phyloP scores from a whole-genome alignment of 2,888 invertebrate species.

The Agriotes lineatus region DNA sequence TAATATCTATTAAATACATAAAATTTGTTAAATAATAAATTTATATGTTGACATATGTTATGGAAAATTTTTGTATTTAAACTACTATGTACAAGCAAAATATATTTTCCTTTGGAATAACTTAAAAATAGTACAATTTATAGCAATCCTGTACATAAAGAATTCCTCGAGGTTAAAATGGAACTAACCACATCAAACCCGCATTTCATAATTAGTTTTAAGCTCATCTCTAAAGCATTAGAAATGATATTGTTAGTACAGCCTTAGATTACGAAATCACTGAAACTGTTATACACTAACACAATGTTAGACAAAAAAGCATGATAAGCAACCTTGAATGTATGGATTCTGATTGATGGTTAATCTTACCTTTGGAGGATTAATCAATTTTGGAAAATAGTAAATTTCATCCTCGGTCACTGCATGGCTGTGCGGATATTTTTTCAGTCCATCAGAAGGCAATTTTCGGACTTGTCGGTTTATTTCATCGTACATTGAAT shows the following conservation, averaged over 20 bases:
- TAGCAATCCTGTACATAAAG: too few relatives aligned
- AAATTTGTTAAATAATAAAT: too few relatives aligned
- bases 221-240: slow-evolving; percentile 8
- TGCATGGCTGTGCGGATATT: slow-evolving; percentile 82
- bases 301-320: slow-evolving; percentile 10
- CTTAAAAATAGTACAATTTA: too few relatives aligned
- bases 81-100: too few relatives aligned
- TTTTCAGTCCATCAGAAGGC: slow-evolving; percentile 78
- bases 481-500: slow-evolving; percentile 91
- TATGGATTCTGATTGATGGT: neutral
- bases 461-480: slow-evolving; percentile 83
- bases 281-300: neutral
- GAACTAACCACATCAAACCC: too few relatives aligned
- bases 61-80: too few relatives aligned
- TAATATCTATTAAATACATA: too few relatives aligned
- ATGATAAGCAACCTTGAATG: slow-evolving; percentile 5
- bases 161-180: too few relatives aligned
- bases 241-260: neutral
- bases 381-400: slow-evolving; percentile 80
- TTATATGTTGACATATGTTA: too few relatives aligned
- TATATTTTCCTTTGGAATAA: too few relatives aligned
- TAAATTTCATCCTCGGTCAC: slow-evolving; percentile 95
- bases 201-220: too few relatives aligned
- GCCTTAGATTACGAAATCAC: neutral
- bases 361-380: slow-evolving; percentile 71